Conservation (phyloP, 2,888 invertebrate genomes). For the Meganola albula region DNA sequence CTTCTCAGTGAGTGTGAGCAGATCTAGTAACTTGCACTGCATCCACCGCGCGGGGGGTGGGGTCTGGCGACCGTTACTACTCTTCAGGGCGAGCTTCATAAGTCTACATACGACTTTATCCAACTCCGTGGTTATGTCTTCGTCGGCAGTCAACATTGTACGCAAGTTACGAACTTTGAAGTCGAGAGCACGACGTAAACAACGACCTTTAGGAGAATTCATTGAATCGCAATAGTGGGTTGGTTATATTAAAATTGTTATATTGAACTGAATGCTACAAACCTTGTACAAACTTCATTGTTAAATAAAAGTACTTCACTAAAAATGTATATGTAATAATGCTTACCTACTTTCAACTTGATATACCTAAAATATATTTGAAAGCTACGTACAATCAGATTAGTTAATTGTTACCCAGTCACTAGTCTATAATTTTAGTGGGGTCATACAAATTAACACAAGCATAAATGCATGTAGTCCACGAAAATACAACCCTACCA, state of each 20-base stretch:
- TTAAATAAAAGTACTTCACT: too few species aligned
- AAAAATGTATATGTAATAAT: too few species aligned
- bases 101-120: conserved; percentile 57
- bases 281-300: too few species aligned
- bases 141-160: conserved; percentile 47
- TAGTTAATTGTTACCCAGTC: too few species aligned
- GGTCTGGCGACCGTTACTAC: conserved; percentile 33
- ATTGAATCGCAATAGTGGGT: neutral
- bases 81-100: conserved; percentile 53
- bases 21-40: conserved; percentile 58
- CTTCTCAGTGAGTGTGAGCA: conserved; percentile 59
- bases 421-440: neutral
- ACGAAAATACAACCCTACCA: too few species aligned
- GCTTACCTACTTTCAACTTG: too few species aligned
- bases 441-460: too few species aligned
- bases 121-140: conserved; percentile 54
- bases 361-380: too few species aligned
- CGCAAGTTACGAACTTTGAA: conserved; percentile 54
- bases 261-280: too few species aligned
- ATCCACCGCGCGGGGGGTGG: conserved; percentile 56
- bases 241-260: too few species aligned
- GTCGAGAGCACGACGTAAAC: conserved; percentile 52
- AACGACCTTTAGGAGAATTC: conserved; percentile 44
- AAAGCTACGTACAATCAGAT: too few species aligned
- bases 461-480: too few species aligned